phyloP scores from a whole-genome alignment of 2,113 vertebrate species.

The Chlamydotis undulata region DNA sequence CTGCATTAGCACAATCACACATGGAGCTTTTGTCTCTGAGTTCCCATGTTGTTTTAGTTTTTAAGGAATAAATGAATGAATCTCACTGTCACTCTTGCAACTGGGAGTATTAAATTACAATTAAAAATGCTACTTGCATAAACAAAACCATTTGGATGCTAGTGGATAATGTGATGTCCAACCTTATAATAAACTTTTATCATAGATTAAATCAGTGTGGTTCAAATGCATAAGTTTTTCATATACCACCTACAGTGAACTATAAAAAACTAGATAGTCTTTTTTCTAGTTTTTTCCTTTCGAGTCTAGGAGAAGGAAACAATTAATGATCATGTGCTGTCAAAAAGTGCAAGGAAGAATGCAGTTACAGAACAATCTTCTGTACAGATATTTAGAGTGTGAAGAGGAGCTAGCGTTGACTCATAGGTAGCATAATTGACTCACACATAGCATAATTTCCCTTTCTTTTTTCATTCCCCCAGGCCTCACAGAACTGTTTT shows the following conservation, averaged over 20 bases:
- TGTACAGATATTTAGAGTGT: not conserved
- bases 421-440: conserved; percentile 29
- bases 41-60: not conserved
- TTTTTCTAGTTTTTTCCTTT: not conserved
- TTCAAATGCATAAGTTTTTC: not conserved
- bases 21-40: not conserved
- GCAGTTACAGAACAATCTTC: not conserved
- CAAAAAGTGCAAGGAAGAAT: not conserved
- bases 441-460: not conserved
- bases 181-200: not conserved
- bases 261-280: not conserved
- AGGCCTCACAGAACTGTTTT: not conserved
- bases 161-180: not conserved
- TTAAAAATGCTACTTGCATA: not conserved
- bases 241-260: not conserved
- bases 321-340: not conserved
- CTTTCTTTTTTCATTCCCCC: not conserved
- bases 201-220: not conserved
- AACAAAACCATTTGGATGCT: not conserved
- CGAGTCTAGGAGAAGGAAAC: not conserved
- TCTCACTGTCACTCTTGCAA: not conserved
- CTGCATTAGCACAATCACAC: not conserved
- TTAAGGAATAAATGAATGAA: not conserved
- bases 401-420: not conserved
- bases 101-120: not conserved